Conservation (phyloP, 2,888 invertebrate genomes). For the Nysson spinosus region DNA sequence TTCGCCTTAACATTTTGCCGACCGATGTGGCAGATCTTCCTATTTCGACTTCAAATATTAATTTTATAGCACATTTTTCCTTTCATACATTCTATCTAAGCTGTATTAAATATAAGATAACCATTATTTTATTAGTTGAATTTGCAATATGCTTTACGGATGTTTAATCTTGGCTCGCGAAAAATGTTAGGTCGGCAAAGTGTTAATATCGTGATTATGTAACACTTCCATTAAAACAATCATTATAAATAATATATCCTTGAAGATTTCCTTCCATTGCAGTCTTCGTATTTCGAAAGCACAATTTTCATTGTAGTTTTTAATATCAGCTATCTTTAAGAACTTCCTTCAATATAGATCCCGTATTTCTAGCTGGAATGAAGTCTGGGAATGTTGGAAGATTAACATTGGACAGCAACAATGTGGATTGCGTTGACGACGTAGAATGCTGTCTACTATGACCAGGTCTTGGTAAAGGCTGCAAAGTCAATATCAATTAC, state of each 20-base stretch:
- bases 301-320: constrained; percentile 8
- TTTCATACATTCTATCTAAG: too few relatives aligned
- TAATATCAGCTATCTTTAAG: constrained; percentile 80
- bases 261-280: constrained; percentile 15
- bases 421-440: constrained; percentile 77
- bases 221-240: constrained; percentile 2
- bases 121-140: too few relatives aligned
- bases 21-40: too few relatives aligned
- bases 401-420: constrained; percentile 79
- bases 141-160: too few relatives aligned
- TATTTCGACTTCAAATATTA: too few relatives aligned
- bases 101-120: too few relatives aligned
- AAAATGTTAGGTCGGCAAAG: too few relatives aligned
- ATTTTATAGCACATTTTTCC: too few relatives aligned
- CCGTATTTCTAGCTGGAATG: constrained; percentile 80
- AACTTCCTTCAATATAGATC: constrained; percentile 82
- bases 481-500: constrained; percentile 15
- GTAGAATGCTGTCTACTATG: constrained; percentile 73
- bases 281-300: constrained; percentile 28
- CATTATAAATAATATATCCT: constrained; percentile 3
- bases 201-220: too few relatives aligned
- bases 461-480: constrained; percentile 69
- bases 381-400: constrained; percentile 81
- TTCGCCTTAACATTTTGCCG: too few relatives aligned
- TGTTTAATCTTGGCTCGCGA: too few relatives aligned